These are phyloP conservation scores for Zoanthus solanderi DNA, from an alignment of 92 coral and sea anemone genomes.

Conservation along the genomic window DNA sequence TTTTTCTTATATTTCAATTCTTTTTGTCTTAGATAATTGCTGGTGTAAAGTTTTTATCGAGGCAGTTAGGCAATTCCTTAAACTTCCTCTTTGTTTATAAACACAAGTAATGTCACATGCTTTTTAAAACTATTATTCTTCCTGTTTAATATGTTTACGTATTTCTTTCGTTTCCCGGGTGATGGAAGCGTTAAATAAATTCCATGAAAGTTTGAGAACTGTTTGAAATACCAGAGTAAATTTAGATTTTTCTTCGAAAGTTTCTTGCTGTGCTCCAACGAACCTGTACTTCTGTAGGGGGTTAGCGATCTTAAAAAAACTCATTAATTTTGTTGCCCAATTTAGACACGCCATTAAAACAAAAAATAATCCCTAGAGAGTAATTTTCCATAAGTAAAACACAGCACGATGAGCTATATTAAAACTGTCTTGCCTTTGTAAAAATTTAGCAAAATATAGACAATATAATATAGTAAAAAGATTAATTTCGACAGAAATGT, in stretches of 20 bases:
- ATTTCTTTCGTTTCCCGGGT: constrained; percentile 18
- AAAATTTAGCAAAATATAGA: not conserved
- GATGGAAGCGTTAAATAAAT: not conserved
- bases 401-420: not conserved
- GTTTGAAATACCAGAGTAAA: constrained; percentile 13
- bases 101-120: constrained; percentile 13
- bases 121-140: not conserved
- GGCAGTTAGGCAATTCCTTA: not conserved
- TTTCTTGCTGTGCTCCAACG: not conserved
- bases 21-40: not conserved
- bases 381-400: not conserved
- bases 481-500: no score
- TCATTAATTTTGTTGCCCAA: not conserved
- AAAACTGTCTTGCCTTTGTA: no score
- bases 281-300: not conserved
- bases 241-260: no score
- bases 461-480: not conserved
- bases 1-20: not conserved
- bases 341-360: not conserved
- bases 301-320: not conserved
- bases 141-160: not conserved
- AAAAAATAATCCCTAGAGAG: constrained; percentile 28
- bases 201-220: constrained; percentile 13
- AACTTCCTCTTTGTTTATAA: constrained; percentile 27
- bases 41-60: not conserved